phyloP scores from a whole-genome alignment of 2,797 vertebrate genomes.

The Glyptemys insculpta region DNA sequence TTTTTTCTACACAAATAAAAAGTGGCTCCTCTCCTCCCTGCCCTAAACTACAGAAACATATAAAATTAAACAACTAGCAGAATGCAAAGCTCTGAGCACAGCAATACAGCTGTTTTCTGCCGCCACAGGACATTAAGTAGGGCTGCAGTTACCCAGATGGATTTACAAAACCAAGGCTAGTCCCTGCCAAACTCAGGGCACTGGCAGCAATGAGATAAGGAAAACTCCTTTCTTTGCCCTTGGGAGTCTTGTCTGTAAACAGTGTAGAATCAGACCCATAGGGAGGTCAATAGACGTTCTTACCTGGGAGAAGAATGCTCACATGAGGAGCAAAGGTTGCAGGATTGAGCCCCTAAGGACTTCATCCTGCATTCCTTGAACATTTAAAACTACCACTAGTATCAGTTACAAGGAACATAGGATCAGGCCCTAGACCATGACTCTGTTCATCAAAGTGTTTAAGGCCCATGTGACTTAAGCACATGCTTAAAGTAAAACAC shows the following conservation, averaged over 20 bases:
- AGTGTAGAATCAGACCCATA: fast-evolving
- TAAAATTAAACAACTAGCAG: background rate
- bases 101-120: background rate
- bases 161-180: background rate
- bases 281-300: background rate
- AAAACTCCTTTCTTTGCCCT: background rate
- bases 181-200: fast-evolving
- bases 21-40: background rate
- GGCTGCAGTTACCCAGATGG: background rate
- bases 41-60: background rate
- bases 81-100: background rate
- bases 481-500: slow-evolving; percentile 31
- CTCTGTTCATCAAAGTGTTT: background rate
- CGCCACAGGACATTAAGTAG: background rate
- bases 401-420: background rate
- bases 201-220: background rate
- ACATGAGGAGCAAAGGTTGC: background rate
- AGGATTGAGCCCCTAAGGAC: fast-evolving
- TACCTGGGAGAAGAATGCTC: background rate
- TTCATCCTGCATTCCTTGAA: background rate
- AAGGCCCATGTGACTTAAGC: slow-evolving; percentile 22
- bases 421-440: background rate
- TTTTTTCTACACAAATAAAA: background rate
- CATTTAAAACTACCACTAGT: background rate
- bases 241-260: fast-evolving